phyloP scores from a whole-genome alignment of 1,140 invertebrate species.

The Gryllus bimaculatus region DNA sequence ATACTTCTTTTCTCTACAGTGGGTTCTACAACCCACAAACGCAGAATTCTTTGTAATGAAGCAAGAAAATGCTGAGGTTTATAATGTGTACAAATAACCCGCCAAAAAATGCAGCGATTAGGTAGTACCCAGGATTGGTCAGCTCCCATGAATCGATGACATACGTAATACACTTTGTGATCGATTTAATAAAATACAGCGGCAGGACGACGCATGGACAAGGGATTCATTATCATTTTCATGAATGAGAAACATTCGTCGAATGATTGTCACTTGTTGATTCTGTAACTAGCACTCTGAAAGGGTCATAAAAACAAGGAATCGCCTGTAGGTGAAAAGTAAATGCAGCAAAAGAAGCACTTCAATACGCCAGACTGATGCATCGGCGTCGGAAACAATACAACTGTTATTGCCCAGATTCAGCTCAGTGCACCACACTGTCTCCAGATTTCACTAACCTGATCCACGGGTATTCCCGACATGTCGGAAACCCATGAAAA shows the following conservation, averaged over 20 bases:
- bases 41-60: no score
- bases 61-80: no score
- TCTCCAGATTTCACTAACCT: conserved; percentile 37
- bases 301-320: background rate
- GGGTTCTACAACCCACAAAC: no score
- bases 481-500: conserved; percentile 47
- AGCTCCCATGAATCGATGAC: conserved; percentile 11
- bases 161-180: conserved; percentile 7
- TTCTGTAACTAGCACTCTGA: background rate
- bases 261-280: background rate
- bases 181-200: conserved; percentile 28
- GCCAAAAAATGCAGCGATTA: background rate
- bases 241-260: background rate
- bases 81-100: background rate
- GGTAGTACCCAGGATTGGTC: conserved; percentile 14
- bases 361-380: background rate
- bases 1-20: no score
- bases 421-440: background rate
- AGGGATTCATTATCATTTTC: conserved; percentile 16
- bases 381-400: no score
- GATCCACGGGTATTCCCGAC: conserved; percentile 48
- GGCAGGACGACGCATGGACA: conserved; percentile 14
- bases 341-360: background rate
- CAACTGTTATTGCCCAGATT: background rate
- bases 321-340: background rate